Conservation (phyloP, 2,797 vertebrate species). For the Pempheris klunzingeri region DNA sequence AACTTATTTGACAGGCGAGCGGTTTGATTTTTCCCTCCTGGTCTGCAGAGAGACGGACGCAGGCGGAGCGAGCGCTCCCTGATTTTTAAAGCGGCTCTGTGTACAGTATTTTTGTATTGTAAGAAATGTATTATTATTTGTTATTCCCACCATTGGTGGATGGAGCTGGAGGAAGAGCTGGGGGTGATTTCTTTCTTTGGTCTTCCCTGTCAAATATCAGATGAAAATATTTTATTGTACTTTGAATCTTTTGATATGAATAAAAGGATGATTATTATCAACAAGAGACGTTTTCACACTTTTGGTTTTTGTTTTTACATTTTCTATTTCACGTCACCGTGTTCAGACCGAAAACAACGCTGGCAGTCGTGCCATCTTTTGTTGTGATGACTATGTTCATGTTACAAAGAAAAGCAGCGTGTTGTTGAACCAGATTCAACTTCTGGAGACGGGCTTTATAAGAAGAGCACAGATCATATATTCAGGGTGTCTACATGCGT, state of each 20-base stretch:
- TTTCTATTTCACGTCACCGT: too few species aligned
- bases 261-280: slow-evolving; percentile 64
- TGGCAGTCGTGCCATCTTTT: too few species aligned
- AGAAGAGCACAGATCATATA: too few species aligned
- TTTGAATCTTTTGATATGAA: slow-evolving; percentile 82
- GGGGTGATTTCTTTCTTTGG: slow-evolving; percentile 72
- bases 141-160: slow-evolving; percentile 26
- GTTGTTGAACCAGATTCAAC: too few species aligned
- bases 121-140: slow-evolving; percentile 74
- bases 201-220: slow-evolving; percentile 84
- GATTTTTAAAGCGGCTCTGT: slow-evolving; percentile 73
- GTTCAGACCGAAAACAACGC: too few species aligned
- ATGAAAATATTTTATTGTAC: slow-evolving; percentile 85
- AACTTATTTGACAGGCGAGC: background rate
- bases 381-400: too few species aligned
- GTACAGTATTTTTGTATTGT: slow-evolving; percentile 89
- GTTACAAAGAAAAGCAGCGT: too few species aligned
- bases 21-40: background rate
- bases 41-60: slow-evolving; percentile 9
- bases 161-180: slow-evolving; percentile 35
- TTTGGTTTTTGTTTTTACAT: too few species aligned
- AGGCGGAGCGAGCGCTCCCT: slow-evolving; percentile 50
- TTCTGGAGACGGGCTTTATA: too few species aligned
- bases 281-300: background rate
- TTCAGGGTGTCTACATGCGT: too few species aligned